Evolutionary conservation across 2,888 invertebrate species (phyloP), one percentile per base, ranked within the genome.

Genomic region (Tenodera sinensis): DNA sequence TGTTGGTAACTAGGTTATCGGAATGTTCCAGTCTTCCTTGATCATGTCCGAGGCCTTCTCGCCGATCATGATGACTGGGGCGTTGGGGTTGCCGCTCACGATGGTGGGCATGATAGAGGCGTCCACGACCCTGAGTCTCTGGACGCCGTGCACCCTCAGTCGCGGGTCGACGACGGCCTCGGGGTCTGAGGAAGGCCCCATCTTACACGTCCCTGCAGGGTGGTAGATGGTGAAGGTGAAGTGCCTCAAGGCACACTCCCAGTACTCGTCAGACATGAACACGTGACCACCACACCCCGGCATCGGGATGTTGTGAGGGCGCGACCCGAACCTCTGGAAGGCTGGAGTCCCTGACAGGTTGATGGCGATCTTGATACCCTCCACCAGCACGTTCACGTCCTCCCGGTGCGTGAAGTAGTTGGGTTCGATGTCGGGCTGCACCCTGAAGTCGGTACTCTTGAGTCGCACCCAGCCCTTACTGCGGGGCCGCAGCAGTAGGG

Each of bases 1-100:
- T 1, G 1, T 42, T 42, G 12, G 42, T 42, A 42, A 12, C 42
- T 42, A 42, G 42, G 42, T 15, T 25, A 71, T 15, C 20, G 15
- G 25, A 20, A 25, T 71, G 7, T 87, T 83, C 97, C 97, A 97
- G 93, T 97, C 97, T 92, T 97, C 96, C 92, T 97, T 98, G 90
- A 98, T 97, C 95, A 98, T 95, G 92, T 98, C 98, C 12, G 98
- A 96, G 0, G 96, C 97, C 92, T 98, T 98, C 92, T 98, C 98
- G 0, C 96, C 98, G 88, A 98, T 98, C 97, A 98, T 98, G 84
- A 98, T 97, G 2, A 96, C 96, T 0, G 97, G 97, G 1, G 98
- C 98, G 92, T 98, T 98, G 0, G 98, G 97, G 93, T 98, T 98
- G 0, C 98, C 98, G 92, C 97, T 98, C 25, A 97, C 95, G 90